These are phyloP conservation scores for Chrysomela aeneicollis DNA, from an alignment of 2,888 invertebrate genomes.

Conservation along the genomic window DNA sequence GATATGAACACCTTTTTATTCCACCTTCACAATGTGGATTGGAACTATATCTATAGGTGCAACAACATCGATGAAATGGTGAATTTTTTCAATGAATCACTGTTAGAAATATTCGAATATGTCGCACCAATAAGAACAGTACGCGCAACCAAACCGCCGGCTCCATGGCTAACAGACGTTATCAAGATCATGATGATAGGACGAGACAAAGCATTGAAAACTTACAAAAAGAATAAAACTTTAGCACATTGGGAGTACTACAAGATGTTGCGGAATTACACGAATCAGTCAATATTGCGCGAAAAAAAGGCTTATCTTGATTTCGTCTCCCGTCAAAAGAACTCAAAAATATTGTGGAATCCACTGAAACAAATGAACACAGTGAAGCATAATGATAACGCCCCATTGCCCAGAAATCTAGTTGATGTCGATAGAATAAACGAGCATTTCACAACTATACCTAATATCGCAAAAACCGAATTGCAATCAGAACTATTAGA, in stretches of 20 bases:
- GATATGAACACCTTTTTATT: too few species aligned
- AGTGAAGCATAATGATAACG: neutral
- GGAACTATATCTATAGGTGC: too few species aligned
- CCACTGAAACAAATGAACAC: neutral
- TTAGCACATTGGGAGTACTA: neutral
- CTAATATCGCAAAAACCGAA: neutral
- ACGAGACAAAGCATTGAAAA: too few species aligned
- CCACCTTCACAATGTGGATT: too few species aligned
- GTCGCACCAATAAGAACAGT: too few species aligned
- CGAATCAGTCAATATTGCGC: conserved; percentile 9
- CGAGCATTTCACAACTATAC: neutral
- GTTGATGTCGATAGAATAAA: neutral
- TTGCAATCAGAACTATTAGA: neutral
- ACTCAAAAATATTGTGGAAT: neutral
- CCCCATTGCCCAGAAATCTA: neutral
- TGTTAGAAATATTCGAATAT: too few species aligned
- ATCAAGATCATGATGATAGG: too few species aligned
- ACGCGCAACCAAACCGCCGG: too few species aligned
- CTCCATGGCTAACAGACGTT: too few species aligned
- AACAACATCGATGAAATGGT: too few species aligned
- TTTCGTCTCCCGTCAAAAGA: neutral
- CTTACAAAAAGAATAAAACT: too few species aligned
- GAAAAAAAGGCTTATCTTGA: conserved; percentile 5
- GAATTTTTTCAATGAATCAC: too few species aligned
- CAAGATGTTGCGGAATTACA: neutral